Conservation (phyloP, 2,888 invertebrate species). For the Cyrtodaria siliqua region DNA sequence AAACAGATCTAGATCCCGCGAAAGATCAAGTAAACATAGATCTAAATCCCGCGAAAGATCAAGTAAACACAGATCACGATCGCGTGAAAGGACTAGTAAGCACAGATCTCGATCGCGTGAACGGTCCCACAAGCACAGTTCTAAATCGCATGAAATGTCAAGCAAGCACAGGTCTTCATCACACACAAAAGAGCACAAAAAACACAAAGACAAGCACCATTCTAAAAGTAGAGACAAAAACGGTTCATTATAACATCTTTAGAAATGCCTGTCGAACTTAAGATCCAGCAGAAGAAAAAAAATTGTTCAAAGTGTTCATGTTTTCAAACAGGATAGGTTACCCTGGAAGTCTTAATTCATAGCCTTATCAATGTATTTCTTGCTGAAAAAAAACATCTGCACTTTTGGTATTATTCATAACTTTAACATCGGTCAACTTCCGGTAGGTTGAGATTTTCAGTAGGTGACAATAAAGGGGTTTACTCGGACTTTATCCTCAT, state of each 20-base stretch:
- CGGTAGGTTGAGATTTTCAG: too few relatives aligned
- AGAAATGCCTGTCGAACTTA: too few relatives aligned
- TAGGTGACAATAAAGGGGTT: too few relatives aligned
- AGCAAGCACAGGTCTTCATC: slow-evolving; percentile 43
- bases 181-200: slow-evolving; percentile 34
- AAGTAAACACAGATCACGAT: slow-evolving; percentile 44
- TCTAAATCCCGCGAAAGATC: slow-evolving; percentile 52
- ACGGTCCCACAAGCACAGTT: slow-evolving; percentile 53
- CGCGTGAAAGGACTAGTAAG: slow-evolving; percentile 49
- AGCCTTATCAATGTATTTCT: too few relatives aligned
- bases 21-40: slow-evolving; percentile 45
- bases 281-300: too few relatives aligned
- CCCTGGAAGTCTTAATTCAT: too few relatives aligned
- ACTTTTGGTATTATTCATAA: too few relatives aligned
- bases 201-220: slow-evolving; percentile 30
- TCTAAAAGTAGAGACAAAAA: slow-evolving; percentile 27
- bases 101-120: slow-evolving; percentile 55
- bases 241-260: slow-evolving; percentile 2
- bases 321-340: too few relatives aligned
- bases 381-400: too few relatives aligned
- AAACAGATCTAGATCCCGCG: slow-evolving; percentile 18
- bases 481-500: too few relatives aligned
- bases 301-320: too few relatives aligned
- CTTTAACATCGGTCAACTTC: too few relatives aligned
- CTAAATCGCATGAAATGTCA: slow-evolving; percentile 35